Percentiles rank a stretch among this genome's conserved stretches.
Evolutionary conservation across 37 sponge, comb jelly and placozoan genomes (phyloP).

Genomic region (Trichoplax adhaerens): DNA sequence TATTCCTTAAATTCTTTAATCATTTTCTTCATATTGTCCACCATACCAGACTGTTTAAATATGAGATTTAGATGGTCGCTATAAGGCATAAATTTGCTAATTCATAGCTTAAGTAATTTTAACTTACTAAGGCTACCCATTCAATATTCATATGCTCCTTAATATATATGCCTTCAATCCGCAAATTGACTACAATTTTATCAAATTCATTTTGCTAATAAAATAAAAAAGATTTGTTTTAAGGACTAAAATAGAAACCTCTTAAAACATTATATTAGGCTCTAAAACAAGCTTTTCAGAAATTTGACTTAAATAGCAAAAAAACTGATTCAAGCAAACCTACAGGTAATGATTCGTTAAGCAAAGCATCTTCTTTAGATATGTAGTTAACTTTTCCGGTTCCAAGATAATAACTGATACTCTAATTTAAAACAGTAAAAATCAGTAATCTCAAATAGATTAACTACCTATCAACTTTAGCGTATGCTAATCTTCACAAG

Average conservation of each 20-base stretch:
- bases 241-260: too few species aligned
- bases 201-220: constrained; percentile 50
- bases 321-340: too few species aligned
- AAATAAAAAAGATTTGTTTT: too few species aligned
- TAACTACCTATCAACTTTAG: too few species aligned
- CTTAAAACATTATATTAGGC: too few species aligned
- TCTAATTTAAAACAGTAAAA: background rate
- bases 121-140: constrained; percentile 55
- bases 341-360: constrained; percentile 11
- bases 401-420: constrained; percentile 55
- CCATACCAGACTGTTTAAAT: constrained; percentile 35
- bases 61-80: too few species aligned
- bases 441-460: too few species aligned
- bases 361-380: constrained; percentile 50
- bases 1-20: constrained; percentile 57
- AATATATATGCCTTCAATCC: constrained; percentile 46
- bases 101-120: background rate
- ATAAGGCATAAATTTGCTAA: background rate
- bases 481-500: too few species aligned
- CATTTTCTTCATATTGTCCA: constrained; percentile 49
- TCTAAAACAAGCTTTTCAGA: too few species aligned
- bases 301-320: too few species aligned
- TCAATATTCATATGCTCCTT: constrained; percentile 52
- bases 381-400: constrained; percentile 35
- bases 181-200: constrained; percentile 56